A percentile compares a stretch with the other conserved stretches of the same genome.
Conservation (phyloP, 2,797 vertebrate genomes). For the Arrhamphus sclerolepis region DNA sequence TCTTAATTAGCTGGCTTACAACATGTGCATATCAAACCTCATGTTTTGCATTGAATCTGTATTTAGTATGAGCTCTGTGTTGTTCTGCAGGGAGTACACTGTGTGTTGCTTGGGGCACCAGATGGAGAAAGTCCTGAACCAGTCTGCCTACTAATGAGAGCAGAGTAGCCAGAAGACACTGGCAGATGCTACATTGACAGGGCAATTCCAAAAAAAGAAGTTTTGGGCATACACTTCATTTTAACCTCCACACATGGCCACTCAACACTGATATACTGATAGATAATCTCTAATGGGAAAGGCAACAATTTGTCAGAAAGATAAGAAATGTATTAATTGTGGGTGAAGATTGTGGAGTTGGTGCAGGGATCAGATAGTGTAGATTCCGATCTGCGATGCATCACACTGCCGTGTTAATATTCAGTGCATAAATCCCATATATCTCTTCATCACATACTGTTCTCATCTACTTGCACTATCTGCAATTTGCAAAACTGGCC, state of each 20-base stretch:
- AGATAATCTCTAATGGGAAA: background rate
- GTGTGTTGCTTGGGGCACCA: slow-evolving; percentile 55
- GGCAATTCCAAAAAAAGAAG: slow-evolving; percentile 24
- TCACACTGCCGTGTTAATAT: slow-evolving; percentile 37
- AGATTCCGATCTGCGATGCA: slow-evolving; percentile 39
- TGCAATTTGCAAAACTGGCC: slow-evolving; percentile 53
- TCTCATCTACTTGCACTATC: slow-evolving; percentile 45
- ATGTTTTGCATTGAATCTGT: background rate
- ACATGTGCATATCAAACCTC: background rate
- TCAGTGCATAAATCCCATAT: slow-evolving; percentile 31
- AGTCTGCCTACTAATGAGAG: slow-evolving; percentile 63
- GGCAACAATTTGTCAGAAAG: slow-evolving; percentile 9
- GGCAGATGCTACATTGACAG: slow-evolving; percentile 56
- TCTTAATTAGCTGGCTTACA: background rate
- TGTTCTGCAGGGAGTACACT: slow-evolving; percentile 12
- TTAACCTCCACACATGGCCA: slow-evolving; percentile 19
- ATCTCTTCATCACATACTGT: slow-evolving; percentile 28
- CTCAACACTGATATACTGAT: slow-evolving; percentile 2
- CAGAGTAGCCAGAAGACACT: slow-evolving; percentile 52
- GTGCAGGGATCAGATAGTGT: slow-evolving; percentile 5
- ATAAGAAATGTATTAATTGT: slow-evolving; percentile 1
- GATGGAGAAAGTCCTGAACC: slow-evolving; percentile 61
- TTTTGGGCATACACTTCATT: slow-evolving; percentile 29
- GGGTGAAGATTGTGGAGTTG: slow-evolving; percentile 5
- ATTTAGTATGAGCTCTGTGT: slow-evolving; percentile 25